phyloP scores from a whole-genome alignment of 2,888 invertebrate genomes.

The Onthophagus sagittarius region DNA sequence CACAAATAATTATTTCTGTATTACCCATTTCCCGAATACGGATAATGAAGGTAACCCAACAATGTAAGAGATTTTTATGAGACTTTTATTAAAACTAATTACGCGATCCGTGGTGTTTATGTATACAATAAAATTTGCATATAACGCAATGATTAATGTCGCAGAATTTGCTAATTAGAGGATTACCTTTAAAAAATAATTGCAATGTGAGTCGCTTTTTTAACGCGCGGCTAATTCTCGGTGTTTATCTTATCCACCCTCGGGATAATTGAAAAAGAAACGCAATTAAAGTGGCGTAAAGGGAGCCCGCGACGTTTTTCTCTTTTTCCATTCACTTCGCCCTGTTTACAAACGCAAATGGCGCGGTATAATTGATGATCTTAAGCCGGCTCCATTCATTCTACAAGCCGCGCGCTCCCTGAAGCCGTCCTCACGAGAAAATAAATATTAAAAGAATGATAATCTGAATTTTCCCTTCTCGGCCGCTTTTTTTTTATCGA shows the following conservation, averaged over 20 bases:
- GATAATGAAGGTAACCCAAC: not conserved
- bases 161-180: not conserved
- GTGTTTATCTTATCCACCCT: not conserved
- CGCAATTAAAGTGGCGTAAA: not conserved
- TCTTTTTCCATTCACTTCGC: slow-evolving; percentile 13
- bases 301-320: not conserved
- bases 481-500: slow-evolving; percentile 30
- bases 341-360: slow-evolving; percentile 24
- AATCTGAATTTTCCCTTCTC: slow-evolving; percentile 44
- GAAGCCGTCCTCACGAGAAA: slow-evolving; percentile 30
- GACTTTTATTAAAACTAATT: not conserved
- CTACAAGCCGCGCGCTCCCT: not conserved
- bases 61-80: not conserved
- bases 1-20: not conserved
- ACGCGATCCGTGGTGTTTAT: not conserved
- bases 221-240: not conserved
- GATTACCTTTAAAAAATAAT: not conserved
- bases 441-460: slow-evolving; percentile 48
- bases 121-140: not conserved
- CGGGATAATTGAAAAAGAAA: slow-evolving; percentile 11
- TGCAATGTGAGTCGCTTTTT: not conserved
- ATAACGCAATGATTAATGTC: not conserved
- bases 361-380: slow-evolving; percentile 25
- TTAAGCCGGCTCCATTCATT: slow-evolving; percentile 12
- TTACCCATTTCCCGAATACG: not conserved